Evolutionary conservation across 2,888 invertebrate genomes (phyloP).

Genomic region (Pristionchus maxplancki): DNA sequence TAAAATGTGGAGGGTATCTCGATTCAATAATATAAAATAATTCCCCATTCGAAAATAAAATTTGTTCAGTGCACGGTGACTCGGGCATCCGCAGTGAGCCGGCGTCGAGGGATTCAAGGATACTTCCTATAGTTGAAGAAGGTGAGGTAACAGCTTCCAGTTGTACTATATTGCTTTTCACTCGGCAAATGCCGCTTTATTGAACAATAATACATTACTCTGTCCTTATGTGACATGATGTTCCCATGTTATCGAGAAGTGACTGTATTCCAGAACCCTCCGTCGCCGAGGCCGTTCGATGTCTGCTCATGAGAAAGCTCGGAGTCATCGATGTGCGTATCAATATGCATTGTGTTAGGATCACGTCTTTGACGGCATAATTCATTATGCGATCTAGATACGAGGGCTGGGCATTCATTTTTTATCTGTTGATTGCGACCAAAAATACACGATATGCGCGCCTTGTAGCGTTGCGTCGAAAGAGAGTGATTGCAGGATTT

Average conservation of each 20-base stretch:
- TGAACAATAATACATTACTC: not conserved
- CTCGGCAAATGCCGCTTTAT: not conserved
- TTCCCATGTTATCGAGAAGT: not conserved
- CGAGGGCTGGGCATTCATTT: too few relatives aligned
- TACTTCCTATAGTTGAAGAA: not conserved
- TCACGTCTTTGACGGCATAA: too few relatives aligned
- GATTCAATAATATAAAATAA: not conserved
- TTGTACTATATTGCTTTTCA: not conserved
- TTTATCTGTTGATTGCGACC: too few relatives aligned
- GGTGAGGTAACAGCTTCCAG: not conserved
- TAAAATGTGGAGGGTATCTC: not conserved
- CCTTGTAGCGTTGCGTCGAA: too few relatives aligned
- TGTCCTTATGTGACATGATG: not conserved
- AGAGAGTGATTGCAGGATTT: too few relatives aligned
- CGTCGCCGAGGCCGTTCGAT: slow-evolving; percentile 31
- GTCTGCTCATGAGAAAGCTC: slow-evolving; percentile 38
- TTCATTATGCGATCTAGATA: too few relatives aligned
- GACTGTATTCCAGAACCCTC: not conserved
- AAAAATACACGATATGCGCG: too few relatives aligned
- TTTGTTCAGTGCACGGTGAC: slow-evolving; percentile 10
- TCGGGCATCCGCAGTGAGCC: slow-evolving; percentile 17
- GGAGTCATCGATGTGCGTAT: not conserved
- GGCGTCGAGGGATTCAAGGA: not conserved
- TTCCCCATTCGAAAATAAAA: not conserved
- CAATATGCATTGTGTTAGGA: too few relatives aligned